Evolutionary conservation across 2,888 invertebrate genomes (phyloP).

Genomic region (Diaphora mendica): DNA sequence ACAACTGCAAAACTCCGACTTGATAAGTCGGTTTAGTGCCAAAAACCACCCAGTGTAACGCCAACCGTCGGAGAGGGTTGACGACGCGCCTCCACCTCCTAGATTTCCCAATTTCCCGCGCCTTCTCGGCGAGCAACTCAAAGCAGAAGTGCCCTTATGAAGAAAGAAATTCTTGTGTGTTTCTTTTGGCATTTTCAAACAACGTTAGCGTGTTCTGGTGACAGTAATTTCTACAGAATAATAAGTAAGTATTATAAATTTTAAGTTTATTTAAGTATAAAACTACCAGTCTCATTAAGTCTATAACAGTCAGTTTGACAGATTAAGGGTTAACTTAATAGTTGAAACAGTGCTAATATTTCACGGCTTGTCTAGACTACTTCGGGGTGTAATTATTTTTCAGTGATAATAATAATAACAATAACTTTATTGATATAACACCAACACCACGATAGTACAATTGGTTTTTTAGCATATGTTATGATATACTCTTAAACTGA

Average conservation of each 20-base stretch:
- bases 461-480: too few relatives aligned
- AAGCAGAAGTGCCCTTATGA: slow-evolving; percentile 75
- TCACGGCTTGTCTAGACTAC: slow-evolving; percentile 27
- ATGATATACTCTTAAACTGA: too few relatives aligned
- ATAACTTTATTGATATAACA: too few relatives aligned
- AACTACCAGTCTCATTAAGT: not conserved
- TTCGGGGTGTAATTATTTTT: slow-evolving; percentile 43
- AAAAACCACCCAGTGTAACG: slow-evolving; percentile 76
- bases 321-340: slow-evolving; percentile 28
- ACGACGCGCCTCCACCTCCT: slow-evolving; percentile 52
- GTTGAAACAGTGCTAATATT: slow-evolving; percentile 39
- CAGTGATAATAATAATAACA: too few relatives aligned
- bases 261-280: not conserved
- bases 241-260: slow-evolving; percentile 59
- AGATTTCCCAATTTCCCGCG: slow-evolving; percentile 59
- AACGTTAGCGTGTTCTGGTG: slow-evolving; percentile 68
- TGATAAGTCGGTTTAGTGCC: slow-evolving; percentile 69
- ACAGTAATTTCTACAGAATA: slow-evolving; percentile 81
- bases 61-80: slow-evolving; percentile 68
- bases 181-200: slow-evolving; percentile 64
- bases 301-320: slow-evolving; percentile 14
- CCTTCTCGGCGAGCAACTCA: slow-evolving; percentile 55
- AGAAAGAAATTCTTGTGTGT: slow-evolving; percentile 68
- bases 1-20: slow-evolving; percentile 53
- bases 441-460: too few relatives aligned